Evolutionary conservation across 2,113 vertebrate genomes (phyloP), one percentile per base, ranked within the genome.

Genomic region (Pungitius pungitius): DNA sequence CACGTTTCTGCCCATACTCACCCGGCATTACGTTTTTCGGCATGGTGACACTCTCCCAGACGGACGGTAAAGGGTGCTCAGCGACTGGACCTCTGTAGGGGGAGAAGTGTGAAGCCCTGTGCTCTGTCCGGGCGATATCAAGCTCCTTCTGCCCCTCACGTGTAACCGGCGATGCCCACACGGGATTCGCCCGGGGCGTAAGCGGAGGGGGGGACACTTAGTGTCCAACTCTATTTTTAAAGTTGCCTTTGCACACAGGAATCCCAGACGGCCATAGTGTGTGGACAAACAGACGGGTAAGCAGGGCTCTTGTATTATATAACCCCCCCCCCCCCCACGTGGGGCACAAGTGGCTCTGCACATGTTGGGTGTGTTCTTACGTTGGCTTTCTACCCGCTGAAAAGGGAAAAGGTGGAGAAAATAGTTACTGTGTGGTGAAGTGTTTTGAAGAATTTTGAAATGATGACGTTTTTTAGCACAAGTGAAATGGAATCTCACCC

Each of bases 11-110:
- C 26, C 70, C 12, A 55, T 66, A 95, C 95, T 94, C 93, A 96
- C 96, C 95, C 93, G 94, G 90, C 82, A 93, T 88, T 81, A 83
- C 74, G 79, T 93, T 80, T 85, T 89, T 91, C 2, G 95, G 90
- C 95, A 96, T 96, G 78, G 43, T 85, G 87, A 88, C 77, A 80
- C 7, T 80, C 33, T 83, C 80, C 79, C 85, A 79, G 84, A 71
- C 74, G 82, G 87, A 83, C 74, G 69, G 42, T 60, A 35, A 73
- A 47, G 1, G 86, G 30, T 74, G 81, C 77, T 86, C 83, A 81
- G 78, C 68, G 68, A 69, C 88, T 45, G 81, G 65, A 77, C 82
- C 78, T 73, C 67, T 75, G 85, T 60, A 62, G 84, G 1, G 63
- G 67, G 75, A n/a, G 55, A 90, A 93, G 89, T 90, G 92, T 73